Evolutionary conservation across 2,888 invertebrate species (phyloP).

Genomic region (Syrista parreyssii): DNA sequence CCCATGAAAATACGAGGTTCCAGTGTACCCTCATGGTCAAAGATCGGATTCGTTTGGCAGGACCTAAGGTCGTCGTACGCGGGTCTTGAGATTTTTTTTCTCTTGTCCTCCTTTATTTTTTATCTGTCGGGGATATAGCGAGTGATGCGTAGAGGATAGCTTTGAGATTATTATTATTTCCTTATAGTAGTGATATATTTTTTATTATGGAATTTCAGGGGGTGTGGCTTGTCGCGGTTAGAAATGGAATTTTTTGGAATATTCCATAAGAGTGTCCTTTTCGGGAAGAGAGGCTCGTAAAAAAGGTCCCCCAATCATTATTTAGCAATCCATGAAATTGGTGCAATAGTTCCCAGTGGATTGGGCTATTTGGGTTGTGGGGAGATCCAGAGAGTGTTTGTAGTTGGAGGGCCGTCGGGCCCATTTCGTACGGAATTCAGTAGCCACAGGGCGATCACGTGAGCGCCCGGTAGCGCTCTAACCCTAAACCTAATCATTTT

Average conservation of each 20-base stretch:
- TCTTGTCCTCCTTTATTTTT: background rate
- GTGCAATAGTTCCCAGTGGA: constrained; percentile 12
- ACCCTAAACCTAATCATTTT: constrained; percentile 57
- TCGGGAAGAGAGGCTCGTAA: background rate
- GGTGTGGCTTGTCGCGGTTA: background rate
- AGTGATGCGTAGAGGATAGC: background rate
- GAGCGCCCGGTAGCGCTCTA: constrained; percentile 51
- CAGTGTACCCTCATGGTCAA: background rate
- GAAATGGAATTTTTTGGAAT: background rate
- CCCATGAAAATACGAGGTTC: constrained; percentile 5
- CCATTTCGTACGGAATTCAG: constrained; percentile 68
- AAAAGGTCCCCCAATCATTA: constrained; percentile 4
- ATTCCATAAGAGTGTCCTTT: background rate
- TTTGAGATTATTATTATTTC: background rate
- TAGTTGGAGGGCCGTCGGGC: constrained; percentile 66
- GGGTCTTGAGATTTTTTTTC: background rate
- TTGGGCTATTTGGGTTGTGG: constrained; percentile 59
- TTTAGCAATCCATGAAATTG: constrained; percentile 22
- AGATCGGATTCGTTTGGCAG: background rate
- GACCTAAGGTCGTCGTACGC: background rate
- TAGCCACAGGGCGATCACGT: constrained; percentile 59
- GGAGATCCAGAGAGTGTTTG: constrained; percentile 64
- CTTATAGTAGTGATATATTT: background rate
- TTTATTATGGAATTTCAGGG: background rate
- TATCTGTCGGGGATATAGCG: background rate